Evolutionary conservation across 2,113 vertebrate genomes (phyloP).

Genomic region (Psilopogon haemacephalus): DNA sequence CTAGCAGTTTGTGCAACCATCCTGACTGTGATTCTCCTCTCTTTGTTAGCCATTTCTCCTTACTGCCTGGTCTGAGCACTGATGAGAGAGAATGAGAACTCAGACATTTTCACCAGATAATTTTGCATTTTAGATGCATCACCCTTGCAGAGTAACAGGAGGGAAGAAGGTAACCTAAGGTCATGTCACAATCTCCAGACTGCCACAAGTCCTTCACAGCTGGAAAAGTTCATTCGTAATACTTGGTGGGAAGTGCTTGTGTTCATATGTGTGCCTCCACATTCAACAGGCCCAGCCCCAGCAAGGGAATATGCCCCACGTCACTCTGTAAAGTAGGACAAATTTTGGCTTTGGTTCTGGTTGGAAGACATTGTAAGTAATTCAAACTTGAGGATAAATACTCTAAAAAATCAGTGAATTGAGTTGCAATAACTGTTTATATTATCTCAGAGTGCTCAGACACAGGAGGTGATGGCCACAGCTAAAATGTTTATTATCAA

Average conservation of each 20-base stretch:
- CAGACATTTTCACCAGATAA: background rate
- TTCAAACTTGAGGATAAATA: background rate
- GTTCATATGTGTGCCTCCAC: background rate
- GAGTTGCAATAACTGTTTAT: background rate
- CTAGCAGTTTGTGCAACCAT: background rate
- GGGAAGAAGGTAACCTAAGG: background rate
- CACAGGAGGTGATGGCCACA: rapidly evolving
- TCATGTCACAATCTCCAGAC: background rate
- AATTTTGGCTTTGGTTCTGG: background rate
- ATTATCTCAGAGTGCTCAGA: rapidly evolving
- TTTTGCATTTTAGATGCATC: background rate
- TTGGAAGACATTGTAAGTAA: background rate
- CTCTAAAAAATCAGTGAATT: background rate
- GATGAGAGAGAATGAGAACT: background rate
- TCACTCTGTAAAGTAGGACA: background rate
- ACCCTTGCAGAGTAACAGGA: background rate
- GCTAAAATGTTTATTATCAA: background rate
- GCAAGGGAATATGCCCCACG: background rate
- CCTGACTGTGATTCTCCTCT: background rate
- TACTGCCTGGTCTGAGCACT: background rate
- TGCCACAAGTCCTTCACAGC: background rate
- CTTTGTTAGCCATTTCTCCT: background rate
- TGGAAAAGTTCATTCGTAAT: background rate
- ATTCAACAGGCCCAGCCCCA: background rate
- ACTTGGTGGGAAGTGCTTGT: background rate